Conservation (phyloP, 2,797 vertebrate species). For the Threskiornis aethiopicus region DNA sequence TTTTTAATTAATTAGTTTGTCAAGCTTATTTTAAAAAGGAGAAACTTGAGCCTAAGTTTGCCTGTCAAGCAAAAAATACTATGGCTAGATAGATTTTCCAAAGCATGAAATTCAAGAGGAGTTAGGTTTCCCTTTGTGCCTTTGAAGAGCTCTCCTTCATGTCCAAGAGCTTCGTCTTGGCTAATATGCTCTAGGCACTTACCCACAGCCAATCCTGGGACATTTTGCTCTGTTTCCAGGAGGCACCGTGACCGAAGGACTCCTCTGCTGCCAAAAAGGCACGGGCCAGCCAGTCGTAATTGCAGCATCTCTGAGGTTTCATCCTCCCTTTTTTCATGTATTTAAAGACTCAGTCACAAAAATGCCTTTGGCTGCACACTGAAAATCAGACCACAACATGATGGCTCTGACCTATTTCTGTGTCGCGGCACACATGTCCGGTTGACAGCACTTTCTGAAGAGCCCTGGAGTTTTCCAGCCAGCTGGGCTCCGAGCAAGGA, state of each 20-base stretch:
- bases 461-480: not conserved
- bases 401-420: constrained; percentile 23
- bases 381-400: not conserved
- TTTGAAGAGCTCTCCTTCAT: not conserved
- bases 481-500: not conserved
- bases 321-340: not conserved
- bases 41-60: constrained; percentile 38
- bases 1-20: constrained; percentile 53
- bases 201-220: not conserved
- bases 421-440: not conserved
- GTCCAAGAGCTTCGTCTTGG: not conserved
- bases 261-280: not conserved
- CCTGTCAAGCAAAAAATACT: constrained; percentile 46
- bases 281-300: not conserved
- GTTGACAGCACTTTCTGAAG: not conserved
- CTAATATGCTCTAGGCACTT: not conserved
- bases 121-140: constrained; percentile 35
- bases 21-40: constrained; percentile 44
- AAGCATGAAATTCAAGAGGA: constrained; percentile 47
- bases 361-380: not conserved
- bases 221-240: not conserved
- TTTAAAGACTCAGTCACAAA: not conserved
- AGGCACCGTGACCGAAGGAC: not conserved
- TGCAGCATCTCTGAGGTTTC: not conserved
- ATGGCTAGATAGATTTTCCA: constrained; percentile 44